Percentiles rank a stretch among this genome's conserved stretches.
Evolutionary conservation across 2,113 vertebrate species (phyloP).

Genomic region (human): GRCh38 chr18:11371501-11372000

Average conservation of each 20-base stretch:
- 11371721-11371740: not conserved
- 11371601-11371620: not conserved
- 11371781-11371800: not conserved
- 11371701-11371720: not conserved
- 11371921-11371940: not conserved
- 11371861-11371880: not conserved
- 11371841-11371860: not conserved
- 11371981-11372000: not conserved
- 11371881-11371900: not conserved
- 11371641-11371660: not conserved
- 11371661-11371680: not conserved
- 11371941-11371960: not conserved
- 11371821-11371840: not conserved
- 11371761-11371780: slow-evolving; percentile 36
- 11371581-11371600: not conserved
- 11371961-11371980: not conserved
- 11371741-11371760: slow-evolving; percentile 4
- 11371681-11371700: not conserved
- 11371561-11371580: not conserved
- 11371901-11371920: not conserved
- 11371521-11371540: not conserved
- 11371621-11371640: too few species aligned
- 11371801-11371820: not conserved
- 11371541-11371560: not conserved
- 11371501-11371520: not conserved